Evolutionary conservation across 1,140 invertebrate species (phyloP).

Genomic region (Caenorhabditis briggsae): DNA sequence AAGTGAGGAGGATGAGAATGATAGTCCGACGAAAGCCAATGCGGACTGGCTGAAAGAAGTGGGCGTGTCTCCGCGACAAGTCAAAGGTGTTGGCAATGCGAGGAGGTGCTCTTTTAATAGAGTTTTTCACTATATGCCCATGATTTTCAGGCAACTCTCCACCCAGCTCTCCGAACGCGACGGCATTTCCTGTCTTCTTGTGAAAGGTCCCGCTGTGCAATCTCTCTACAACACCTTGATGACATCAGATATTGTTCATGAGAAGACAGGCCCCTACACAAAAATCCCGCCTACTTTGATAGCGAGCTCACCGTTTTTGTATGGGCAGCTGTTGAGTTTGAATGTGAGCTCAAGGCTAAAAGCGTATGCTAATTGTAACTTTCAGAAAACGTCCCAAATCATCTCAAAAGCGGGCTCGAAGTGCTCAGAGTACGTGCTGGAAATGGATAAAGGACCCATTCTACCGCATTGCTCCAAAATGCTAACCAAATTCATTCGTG

Average conservation of each 20-base stretch:
- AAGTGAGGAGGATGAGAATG: slow-evolving; percentile 26
- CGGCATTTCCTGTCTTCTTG: background rate
- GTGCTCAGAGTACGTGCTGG: slow-evolving; percentile 53
- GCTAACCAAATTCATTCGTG: slow-evolving; percentile 20
- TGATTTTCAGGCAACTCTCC: background rate
- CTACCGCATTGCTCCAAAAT: slow-evolving; percentile 50
- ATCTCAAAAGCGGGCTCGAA: slow-evolving; percentile 6
- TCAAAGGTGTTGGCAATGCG: background rate
- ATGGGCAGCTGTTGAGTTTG: slow-evolving; percentile 47
- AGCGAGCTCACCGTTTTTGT: slow-evolving; percentile 60
- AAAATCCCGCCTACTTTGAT: slow-evolving; percentile 61
- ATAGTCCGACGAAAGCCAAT: slow-evolving; percentile 45
- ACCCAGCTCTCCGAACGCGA: background rate
- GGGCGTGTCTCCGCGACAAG: slow-evolving; percentile 35
- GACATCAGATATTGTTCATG: slow-evolving; percentile 40
- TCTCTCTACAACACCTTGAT: slow-evolving; percentile 57
- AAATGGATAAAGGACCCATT: slow-evolving; percentile 57
- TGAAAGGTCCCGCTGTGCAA: slow-evolving; percentile 40
- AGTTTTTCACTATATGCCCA: too few relatives aligned
- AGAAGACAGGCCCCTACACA: slow-evolving; percentile 57
- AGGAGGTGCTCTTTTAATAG: background rate
- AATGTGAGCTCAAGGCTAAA: slow-evolving; percentile 14
- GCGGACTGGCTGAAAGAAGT: slow-evolving; percentile 46
- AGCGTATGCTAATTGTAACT: background rate
- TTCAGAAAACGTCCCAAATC: slow-evolving; percentile 58